These are phyloP conservation scores for Beroe forskalii DNA, from an alignment of 37 sponge, comb jelly and placozoan species.

Conservation along the genomic window DNA sequence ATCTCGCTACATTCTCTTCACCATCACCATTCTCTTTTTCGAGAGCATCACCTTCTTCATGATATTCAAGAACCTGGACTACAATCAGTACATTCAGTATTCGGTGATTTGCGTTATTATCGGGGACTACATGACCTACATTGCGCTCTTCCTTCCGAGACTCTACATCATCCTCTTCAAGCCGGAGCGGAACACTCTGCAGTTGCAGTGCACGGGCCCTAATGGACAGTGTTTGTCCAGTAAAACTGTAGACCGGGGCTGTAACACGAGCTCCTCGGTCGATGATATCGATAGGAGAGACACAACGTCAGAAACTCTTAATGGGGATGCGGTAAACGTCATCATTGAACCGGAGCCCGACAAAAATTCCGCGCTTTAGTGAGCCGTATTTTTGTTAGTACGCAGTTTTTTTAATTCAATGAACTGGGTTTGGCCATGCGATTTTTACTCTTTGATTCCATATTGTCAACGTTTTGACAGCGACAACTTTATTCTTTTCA, in stretches of 20 bases:
- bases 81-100: constrained; percentile 38
- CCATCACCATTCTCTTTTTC: constrained; percentile 49
- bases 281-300: background rate
- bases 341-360: background rate
- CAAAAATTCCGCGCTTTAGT: background rate
- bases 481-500: too few species aligned
- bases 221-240: constrained; percentile 29
- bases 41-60: constrained; percentile 51
- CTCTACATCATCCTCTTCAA: constrained; percentile 59
- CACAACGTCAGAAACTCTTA: background rate
- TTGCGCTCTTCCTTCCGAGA: constrained; percentile 43
- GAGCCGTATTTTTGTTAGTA: too few species aligned
- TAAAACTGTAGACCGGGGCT: constrained; percentile 30
- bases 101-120: constrained; percentile 30
- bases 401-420: too few species aligned
- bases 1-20: constrained; percentile 52
- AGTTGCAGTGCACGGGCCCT: constrained; percentile 24
- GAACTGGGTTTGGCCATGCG: too few species aligned
- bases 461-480: too few species aligned
- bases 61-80: constrained; percentile 62
- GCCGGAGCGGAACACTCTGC: constrained; percentile 50
- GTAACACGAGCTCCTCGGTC: constrained; percentile 30
- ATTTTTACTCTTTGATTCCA: too few species aligned
- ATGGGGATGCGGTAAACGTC: background rate
- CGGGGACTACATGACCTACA: constrained; percentile 60